phyloP scores from a whole-genome alignment of 2,797 vertebrate species.

The Mastacembelus armatus region DNA sequence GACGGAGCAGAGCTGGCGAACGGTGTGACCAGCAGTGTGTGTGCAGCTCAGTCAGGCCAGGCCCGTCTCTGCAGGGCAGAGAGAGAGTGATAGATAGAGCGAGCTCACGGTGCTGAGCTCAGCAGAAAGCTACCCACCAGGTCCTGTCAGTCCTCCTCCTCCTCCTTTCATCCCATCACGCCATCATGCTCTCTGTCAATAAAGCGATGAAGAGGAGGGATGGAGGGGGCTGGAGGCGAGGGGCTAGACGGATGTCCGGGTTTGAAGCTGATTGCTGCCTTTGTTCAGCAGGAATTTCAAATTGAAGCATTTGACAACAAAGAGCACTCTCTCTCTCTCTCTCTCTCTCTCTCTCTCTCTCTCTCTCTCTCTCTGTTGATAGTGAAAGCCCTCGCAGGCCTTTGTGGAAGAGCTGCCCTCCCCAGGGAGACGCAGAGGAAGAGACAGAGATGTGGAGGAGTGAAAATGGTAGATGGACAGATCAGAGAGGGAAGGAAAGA shows the following conservation, averaged over 20 bases:
- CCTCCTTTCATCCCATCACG: slow-evolving; percentile 72
- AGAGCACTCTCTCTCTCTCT: slow-evolving; percentile 31
- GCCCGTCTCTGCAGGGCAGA: slow-evolving; percentile 56
- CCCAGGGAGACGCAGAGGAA: slow-evolving; percentile 10
- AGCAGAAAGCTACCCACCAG: slow-evolving; percentile 74
- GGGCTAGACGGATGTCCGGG: slow-evolving; percentile 72
- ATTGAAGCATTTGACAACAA: slow-evolving; percentile 78
- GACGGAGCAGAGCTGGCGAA: slow-evolving; percentile 14
- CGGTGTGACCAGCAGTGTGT: slow-evolving; percentile 14
- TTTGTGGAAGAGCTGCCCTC: slow-evolving; percentile 55
- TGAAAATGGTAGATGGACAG: slow-evolving; percentile 31
- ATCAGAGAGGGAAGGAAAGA: slow-evolving; percentile 26
- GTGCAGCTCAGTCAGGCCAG: slow-evolving; percentile 20
- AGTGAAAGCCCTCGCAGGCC: slow-evolving; percentile 59
- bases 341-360: slow-evolving; percentile 3
- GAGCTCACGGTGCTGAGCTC: slow-evolving; percentile 66
- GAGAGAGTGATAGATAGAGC: slow-evolving; percentile 34
- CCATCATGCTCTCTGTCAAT: slow-evolving; percentile 77
- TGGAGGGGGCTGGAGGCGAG: slow-evolving; percentile 43
- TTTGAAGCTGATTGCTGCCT: slow-evolving; percentile 80
- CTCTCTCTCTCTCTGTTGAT: slow-evolving; percentile 24
- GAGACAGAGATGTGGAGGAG: slow-evolving; percentile 11
- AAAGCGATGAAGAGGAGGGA: slow-evolving; percentile 71
- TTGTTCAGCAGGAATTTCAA: slow-evolving; percentile 78
- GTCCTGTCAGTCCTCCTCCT: slow-evolving; percentile 71